Evolutionary conservation across 2,888 invertebrate genomes (phyloP), one percentile per base, ranked within the genome.

Genomic region (Apodemia duryi): DNA sequence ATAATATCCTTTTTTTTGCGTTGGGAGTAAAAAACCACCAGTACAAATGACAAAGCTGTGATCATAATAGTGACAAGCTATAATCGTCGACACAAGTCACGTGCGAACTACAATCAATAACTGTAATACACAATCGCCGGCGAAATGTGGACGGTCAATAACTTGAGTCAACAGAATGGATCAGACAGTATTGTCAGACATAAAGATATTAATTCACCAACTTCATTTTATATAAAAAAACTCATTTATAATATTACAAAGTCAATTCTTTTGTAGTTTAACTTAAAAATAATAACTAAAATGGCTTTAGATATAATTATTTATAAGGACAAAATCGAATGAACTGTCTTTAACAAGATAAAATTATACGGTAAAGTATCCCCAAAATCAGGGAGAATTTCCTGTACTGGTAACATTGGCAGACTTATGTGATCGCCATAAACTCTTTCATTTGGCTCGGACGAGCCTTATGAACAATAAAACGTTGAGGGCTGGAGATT

Each of bases 381-480:
- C 68, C 69, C 71, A 71, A 73, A 80, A 81, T 75, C 70, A 68
- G 75, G 77, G 76, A 70, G 74, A 77, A 68, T 70, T 76, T 76
- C 75, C 77, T 75, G 68, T 74, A 75, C 76, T 83, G 81, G 88
- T 86, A 88, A 89, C 90, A 89, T 85, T 72, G 78, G 77, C 79
- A 82, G 86, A 86, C 88, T 88, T 87, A 90, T 83, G 84, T 85
- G 88, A 81, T 84, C 74, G 88, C 86, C 87, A 91, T 91, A 91
- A 91, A 91, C 89, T 88, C 88, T 90, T 91, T 91, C 91, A 91
- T 91, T 91, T 91, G 90, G 91, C 88, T 82, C 86, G 89, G 89
- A 89, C 91, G 90, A 88, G 90, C 83, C 91, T 91, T 91, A 91
- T 91, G 91, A 91, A 91, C 91, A 91, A 91, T 91, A 91, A 91